These are phyloP conservation scores for Leptinotarsa undecemlineata DNA, from an alignment of 1,140 invertebrate species.

Conservation along the genomic window DNA sequence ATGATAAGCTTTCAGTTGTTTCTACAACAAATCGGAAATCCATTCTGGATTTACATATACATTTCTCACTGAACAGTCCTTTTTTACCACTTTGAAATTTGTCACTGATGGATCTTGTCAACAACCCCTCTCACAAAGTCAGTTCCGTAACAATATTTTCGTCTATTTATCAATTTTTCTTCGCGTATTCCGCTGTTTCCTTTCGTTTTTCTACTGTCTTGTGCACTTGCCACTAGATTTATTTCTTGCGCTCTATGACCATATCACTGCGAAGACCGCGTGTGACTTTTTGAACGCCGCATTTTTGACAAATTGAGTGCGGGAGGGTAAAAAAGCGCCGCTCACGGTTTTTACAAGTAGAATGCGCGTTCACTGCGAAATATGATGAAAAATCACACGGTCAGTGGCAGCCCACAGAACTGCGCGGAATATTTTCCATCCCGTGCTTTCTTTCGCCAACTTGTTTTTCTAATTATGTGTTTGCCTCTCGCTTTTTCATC, in stretches of 20 bases:
- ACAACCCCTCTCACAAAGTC: slow-evolving; percentile 34
- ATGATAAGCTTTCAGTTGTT: background rate
- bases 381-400: slow-evolving; percentile 54
- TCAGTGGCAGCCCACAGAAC: slow-evolving; percentile 53
- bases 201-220: slow-evolving; percentile 8
- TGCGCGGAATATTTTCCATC: slow-evolving; percentile 51
- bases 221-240: slow-evolving; percentile 23
- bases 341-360: slow-evolving; percentile 28
- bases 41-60: background rate
- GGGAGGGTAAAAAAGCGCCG: slow-evolving; percentile 21
- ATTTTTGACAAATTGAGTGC: slow-evolving; percentile 30
- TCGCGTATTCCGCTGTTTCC: background rate
- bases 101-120: background rate
- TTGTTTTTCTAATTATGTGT: slow-evolving; percentile 49
- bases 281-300: slow-evolving; percentile 24
- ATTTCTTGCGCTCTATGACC: slow-evolving; percentile 18
- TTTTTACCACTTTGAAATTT: background rate
- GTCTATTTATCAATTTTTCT: slow-evolving; percentile 9
- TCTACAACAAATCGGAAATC: background rate
- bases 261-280: slow-evolving; percentile 14
- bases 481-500: slow-evolving; percentile 35
- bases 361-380: slow-evolving; percentile 32
- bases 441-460: slow-evolving; percentile 42
- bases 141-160: slow-evolving; percentile 11
- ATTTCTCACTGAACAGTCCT: background rate